Base-by-base conservation (phyloP, 2,113 vertebrate species). In the Seriola aureovittata region DNA sequence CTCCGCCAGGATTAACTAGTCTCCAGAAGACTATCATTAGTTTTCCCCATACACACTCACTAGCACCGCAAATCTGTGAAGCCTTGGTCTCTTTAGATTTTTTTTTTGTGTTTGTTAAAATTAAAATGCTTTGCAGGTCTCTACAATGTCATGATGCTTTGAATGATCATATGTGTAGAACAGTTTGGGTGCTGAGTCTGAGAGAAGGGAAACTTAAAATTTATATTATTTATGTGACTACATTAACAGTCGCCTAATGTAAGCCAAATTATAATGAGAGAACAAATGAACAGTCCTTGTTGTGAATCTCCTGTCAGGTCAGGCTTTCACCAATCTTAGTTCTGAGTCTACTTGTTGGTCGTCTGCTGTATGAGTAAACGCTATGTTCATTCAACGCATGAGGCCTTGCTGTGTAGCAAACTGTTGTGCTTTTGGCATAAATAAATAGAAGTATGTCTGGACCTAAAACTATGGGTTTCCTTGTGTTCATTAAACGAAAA, bases 391-490 rank as follows among this genome's bases (percentile, higher is more conserved):
- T 88, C n/a, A 71, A 67, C 50, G 80, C 92, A 92, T 92, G 86
- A 82, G 85, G 82, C 84, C 89, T 88, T 92, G 85, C 84, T 89
- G 83, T 93, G 80, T 93, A 89, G 84, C 82, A 66, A 83, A 73
- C 82, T 87, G 90, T 90, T 89, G 90, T 94, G 91, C 89, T 94
- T 93, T 93, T 92, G 88, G 86, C 91, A 91, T 88, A 82, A 87
- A 77, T 86, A 83, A 91, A 91, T 89, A 89, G 89, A 92, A 83
- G 70, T 81, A 68, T 78, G 75, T 88, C 63, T 81, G 55, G 90
- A 91, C 72, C 82, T 66, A 89, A 34, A 60, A 12, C 16, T 17
- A 25, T 34, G 52, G 46, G 36, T 34, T 13, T 57, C 48, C 50
- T 72, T 46, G 3, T 71, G 14, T 75, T 69, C 2, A 34, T 73